A percentile compares a stretch with the other conserved stretches of the same genome.
Conservation (phyloP, 2,113 vertebrate species). For the Etheostoma spectabile region DNA sequence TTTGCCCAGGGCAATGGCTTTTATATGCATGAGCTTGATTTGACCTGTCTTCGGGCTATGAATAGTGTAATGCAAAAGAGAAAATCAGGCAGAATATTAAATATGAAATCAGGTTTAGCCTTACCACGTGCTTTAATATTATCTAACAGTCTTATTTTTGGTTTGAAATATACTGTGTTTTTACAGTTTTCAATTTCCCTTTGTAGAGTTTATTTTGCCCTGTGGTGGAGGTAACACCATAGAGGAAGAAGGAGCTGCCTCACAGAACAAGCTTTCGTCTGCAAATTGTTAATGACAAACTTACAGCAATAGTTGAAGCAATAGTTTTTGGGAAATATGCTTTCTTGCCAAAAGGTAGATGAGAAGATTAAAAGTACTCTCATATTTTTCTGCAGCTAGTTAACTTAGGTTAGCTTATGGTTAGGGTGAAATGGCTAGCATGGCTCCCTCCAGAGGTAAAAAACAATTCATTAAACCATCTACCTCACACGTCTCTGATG, state of each 20-base stretch:
- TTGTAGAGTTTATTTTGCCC: neutral
- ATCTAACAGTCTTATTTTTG: neutral
- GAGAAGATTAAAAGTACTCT: neutral
- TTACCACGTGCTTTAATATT: conserved; percentile 18
- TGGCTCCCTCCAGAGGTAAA: neutral
- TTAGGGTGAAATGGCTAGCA: too few relatives aligned
- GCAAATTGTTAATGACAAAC: neutral
- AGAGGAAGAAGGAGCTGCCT: neutral
- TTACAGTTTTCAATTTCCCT: neutral
- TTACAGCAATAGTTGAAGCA: neutral
- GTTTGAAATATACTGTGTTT: neutral
- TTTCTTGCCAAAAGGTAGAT: neutral
- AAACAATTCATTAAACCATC: neutral
- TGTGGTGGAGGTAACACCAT: neutral
- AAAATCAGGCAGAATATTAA: conserved; percentile 69
- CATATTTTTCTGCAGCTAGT: neutral
- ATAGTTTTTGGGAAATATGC: neutral
- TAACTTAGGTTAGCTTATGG: neutral
- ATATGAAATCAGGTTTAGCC: conserved; percentile 46
- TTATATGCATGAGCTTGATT: conserved; percentile 74
- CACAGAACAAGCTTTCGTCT: neutral
- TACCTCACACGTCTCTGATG: neutral
- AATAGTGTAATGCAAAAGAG: conserved; percentile 59
- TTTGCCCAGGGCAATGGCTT: conserved; percentile 68
- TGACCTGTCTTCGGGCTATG: conserved; percentile 70